Evolutionary conservation across 2,113 vertebrate genomes (phyloP).

Genomic region (Rhagologus leucostigma): DNA sequence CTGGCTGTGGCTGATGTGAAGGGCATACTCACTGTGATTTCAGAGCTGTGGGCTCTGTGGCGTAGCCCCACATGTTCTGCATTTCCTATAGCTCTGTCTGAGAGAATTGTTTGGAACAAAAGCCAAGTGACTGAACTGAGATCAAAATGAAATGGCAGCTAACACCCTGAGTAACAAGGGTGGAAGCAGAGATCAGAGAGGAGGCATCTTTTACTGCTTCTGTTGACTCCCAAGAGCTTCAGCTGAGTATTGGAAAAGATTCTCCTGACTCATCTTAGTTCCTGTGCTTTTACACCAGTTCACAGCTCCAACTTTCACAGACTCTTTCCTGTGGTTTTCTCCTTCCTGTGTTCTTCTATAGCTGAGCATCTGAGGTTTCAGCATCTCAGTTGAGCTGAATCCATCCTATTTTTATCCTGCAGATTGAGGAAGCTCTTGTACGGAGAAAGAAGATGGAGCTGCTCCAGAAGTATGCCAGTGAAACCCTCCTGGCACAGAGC

Average conservation of each 20-base stretch:
- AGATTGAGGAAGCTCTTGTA: constrained; percentile 96
- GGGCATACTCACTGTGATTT: neutral
- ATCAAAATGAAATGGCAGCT: neutral
- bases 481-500: constrained; percentile 92
- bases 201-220: neutral
- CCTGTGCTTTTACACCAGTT: neutral
- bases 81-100: neutral
- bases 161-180: neutral
- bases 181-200: neutral
- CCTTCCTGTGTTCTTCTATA: neutral
- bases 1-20: neutral
- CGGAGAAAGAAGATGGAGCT: constrained; percentile 97
- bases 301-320: neutral
- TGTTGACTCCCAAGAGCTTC: neutral
- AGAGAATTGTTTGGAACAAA: neutral
- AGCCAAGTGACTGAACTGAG: neutral
- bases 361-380: neutral
- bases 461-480: constrained; percentile 94
- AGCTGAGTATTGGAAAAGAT: neutral
- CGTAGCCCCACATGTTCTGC: neutral
- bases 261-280: neutral
- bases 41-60: neutral
- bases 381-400: neutral
- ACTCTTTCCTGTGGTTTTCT: neutral
- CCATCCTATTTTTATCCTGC: neutral